Evolutionary conservation across 2,113 vertebrate genomes (phyloP).

Genomic region (Melierax canorus): DNA sequence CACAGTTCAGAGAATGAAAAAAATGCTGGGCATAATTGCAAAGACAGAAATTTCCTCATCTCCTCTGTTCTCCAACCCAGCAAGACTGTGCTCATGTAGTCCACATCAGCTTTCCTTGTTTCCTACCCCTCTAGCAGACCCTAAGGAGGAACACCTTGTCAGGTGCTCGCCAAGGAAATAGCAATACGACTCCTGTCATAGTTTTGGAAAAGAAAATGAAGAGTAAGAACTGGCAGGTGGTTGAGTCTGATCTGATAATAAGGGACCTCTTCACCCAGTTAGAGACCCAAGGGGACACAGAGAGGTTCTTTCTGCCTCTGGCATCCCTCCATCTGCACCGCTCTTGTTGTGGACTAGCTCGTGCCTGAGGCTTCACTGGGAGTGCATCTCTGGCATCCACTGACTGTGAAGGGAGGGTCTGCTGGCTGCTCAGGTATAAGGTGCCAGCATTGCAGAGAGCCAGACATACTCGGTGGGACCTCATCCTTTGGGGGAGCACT

Average conservation of each 20-base stretch:
- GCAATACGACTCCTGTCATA: not conserved
- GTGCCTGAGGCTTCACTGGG: not conserved
- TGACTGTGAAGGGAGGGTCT: not conserved
- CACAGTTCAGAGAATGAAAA: not conserved
- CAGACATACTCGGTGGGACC: not conserved
- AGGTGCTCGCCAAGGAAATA: not conserved
- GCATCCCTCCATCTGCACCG: not conserved
- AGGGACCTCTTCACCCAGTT: not conserved
- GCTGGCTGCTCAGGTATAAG: not conserved
- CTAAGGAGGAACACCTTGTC: not conserved
- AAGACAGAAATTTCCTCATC: not conserved
- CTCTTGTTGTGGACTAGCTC: not conserved
- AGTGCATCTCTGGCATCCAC: not conserved
- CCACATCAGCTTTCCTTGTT: not conserved
- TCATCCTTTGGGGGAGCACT: not conserved
- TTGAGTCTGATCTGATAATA: not conserved
- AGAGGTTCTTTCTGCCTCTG: not conserved
- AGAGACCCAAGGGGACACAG: not conserved
- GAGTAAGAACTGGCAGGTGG: not conserved
- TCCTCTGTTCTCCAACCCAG: not conserved
- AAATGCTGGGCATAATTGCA: not conserved
- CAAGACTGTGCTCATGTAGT: not conserved
- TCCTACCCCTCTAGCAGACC: not conserved
- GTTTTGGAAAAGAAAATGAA: not conserved
- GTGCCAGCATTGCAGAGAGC: not conserved